These are phyloP conservation scores for Agrochola macilenta DNA, from an alignment of 2,888 invertebrate genomes.

Conservation along the genomic window DNA sequence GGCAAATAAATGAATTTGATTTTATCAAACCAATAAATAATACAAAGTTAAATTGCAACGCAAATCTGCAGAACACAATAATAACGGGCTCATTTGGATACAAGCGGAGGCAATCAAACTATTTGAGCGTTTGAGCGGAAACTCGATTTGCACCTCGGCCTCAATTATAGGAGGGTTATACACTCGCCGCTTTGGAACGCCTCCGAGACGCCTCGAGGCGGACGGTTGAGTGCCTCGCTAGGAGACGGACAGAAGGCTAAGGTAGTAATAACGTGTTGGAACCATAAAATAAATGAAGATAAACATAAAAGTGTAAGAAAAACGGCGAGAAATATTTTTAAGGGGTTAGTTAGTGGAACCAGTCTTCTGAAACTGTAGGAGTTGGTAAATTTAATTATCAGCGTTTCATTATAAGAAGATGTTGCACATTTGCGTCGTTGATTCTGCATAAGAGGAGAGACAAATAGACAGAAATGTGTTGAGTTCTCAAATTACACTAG, in stretches of 20 bases:
- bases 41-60: constrained; percentile 5
- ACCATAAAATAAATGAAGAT: no score
- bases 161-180: constrained; percentile 62
- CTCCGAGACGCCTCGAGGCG: constrained; percentile 32
- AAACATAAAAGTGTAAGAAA: not conserved
- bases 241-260: constrained; percentile 34
- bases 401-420: not conserved
- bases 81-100: constrained; percentile 28
- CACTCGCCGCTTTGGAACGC: constrained; percentile 40
- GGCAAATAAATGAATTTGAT: no score
- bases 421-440: not conserved
- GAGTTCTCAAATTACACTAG: not conserved
- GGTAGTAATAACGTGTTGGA: not conserved
- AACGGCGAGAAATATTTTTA: not conserved
- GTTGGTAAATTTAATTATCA: not conserved
- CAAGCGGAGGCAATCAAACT: constrained; percentile 46
- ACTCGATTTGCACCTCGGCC: constrained; percentile 67
- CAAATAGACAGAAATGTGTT: not conserved
- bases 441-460: not conserved
- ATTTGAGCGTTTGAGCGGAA: constrained; percentile 58
- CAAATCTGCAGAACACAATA: constrained; percentile 13
- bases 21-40: not conserved
- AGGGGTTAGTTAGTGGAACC: no score
- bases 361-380: not conserved
- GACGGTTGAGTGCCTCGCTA: not conserved